Conservation (phyloP, 2,113 vertebrate species). For the Balaeniceps rex region DNA sequence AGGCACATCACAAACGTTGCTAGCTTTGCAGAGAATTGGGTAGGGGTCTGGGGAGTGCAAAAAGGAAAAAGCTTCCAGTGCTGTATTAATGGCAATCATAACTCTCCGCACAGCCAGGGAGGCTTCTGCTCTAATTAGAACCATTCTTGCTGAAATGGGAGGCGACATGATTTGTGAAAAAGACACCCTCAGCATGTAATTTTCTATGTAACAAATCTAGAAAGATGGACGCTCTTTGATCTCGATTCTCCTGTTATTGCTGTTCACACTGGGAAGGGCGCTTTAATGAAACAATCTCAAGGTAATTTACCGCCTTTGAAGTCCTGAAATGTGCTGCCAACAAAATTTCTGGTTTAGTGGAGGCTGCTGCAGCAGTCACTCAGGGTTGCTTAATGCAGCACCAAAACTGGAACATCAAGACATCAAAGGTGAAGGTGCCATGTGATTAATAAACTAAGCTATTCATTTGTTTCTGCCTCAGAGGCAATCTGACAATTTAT, state of each 20-base stretch:
- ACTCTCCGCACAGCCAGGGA: slow-evolving; percentile 35
- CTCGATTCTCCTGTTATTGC: slow-evolving; percentile 61
- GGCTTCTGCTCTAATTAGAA: slow-evolving; percentile 70
- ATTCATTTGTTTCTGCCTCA: slow-evolving; percentile 69
- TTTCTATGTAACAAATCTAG: slow-evolving; percentile 68
- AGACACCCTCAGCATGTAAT: slow-evolving; percentile 60
- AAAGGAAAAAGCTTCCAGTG: slow-evolving; percentile 34
- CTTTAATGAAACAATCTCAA: slow-evolving; percentile 75
- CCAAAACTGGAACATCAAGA: slow-evolving; percentile 79
- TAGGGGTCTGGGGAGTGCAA: not conserved
- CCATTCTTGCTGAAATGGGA: slow-evolving; percentile 65
- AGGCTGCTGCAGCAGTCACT: slow-evolving; percentile 71
- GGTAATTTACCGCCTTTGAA: slow-evolving; percentile 78
- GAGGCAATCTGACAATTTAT: slow-evolving; percentile 72
- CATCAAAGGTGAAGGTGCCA: slow-evolving; percentile 79
- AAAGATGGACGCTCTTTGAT: slow-evolving; percentile 74
- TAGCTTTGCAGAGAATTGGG: not conserved
- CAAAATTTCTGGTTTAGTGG: slow-evolving; percentile 73
- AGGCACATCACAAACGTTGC: slow-evolving; percentile 34
- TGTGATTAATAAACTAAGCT: slow-evolving; percentile 70
- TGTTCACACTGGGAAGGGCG: slow-evolving; percentile 72
- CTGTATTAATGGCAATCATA: slow-evolving; percentile 65
- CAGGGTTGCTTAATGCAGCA: slow-evolving; percentile 64
- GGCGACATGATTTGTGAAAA: slow-evolving; percentile 64
- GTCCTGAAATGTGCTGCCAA: slow-evolving; percentile 77